Base-by-base conservation (phyloP, 2,113 vertebrate genomes). In the Myocastor coypus region DNA sequence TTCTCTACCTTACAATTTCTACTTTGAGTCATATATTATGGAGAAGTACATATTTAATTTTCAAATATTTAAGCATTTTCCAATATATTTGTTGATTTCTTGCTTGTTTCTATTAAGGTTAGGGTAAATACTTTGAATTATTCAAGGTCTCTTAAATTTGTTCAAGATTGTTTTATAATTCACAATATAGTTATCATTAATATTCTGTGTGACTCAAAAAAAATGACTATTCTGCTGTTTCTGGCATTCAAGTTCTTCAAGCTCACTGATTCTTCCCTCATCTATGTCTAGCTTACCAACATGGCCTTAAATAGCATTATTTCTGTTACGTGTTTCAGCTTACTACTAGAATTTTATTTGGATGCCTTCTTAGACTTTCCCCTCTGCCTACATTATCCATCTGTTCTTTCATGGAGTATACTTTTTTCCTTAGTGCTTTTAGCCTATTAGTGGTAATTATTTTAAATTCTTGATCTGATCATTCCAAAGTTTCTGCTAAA, bases 321-420 rank as follows among this genome's bases (percentile, higher is more conserved):
- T n/a, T 64, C 73, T 19, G 8, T 55, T 46, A 26, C 3, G 83
- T 9, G 20, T 42, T 50, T 63, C 73, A 68, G 78, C 66, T 64
- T 37, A 81, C 82, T 69, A 73, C 75, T 46, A 87, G 71, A 37
- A 86, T 69, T 84, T 91, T 50, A 73, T 95, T 73, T 89, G 71
- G 61, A 61, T 59, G 37, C 26, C 81, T 95, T 64, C 32, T 95
- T 86, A 80, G 1, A 50, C 12, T 81, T 87, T 66, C 26, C 50
- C 24, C 59, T 93, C 83, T 85, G 30, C 64, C 84, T 84, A 24
- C 52, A 82, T 91, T 77, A 77, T 9, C 50, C 40, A 46, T 66
- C 64, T 64, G 52, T 73, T 88, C 59, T 73, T 89, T 13, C 20
- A 5, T 34, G 37, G 34, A 83, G 68, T 40, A n/a, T 32, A 63